Base-by-base conservation (phyloP, 2,888 invertebrate species). In the Amorpha juglandis region DNA sequence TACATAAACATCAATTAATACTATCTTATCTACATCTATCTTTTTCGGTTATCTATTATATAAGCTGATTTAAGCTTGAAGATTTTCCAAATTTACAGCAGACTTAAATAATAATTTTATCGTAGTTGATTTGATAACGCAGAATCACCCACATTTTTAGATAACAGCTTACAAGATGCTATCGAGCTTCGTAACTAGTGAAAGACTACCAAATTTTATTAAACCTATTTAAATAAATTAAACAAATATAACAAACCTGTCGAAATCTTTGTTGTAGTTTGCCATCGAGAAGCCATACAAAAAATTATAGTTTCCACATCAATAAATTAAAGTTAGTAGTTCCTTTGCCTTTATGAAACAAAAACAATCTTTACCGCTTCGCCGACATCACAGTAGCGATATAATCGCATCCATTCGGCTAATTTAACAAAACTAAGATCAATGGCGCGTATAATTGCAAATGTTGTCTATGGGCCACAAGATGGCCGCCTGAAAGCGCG, bases 361-460 rank as follows among this genome's bases (percentile, higher is more conserved):
- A 63, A 63, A 48, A 47, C 47, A 48, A 58, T 14, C 35, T 33
- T 65, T 33, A 55, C 48, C 38, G 64, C 55, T 35, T 19, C 35
- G 55, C 64, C 21, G 58, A 58, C 55, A 65, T 55, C 55, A 67
- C 69, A 77, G 78, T 76, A 71, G 71, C 77, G 73, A 79, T 82
- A 84, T 82, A 85, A 87, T 84, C 79, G 80, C 82, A 86, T 90
- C 66, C 67, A 65, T 72, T 66, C 84, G 89, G 76, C 76, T 92
- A 91, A 92, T 92, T 92, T 87, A 83, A 89, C 89, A 75, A 78
- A 83, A 86, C 80, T 83, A 75, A 68, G 78, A 70, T 83, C 91
- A 91, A 93, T 93, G 91, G 91, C 83, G 88, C 88, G 87, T 73
- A 82, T 88, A 92, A 92, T 93, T 87, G 88, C 84, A 90, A 92